Evolutionary conservation across 64 coral and sea anemone species (phyloP).

Genomic region (Orbicella faveolata): DNA sequence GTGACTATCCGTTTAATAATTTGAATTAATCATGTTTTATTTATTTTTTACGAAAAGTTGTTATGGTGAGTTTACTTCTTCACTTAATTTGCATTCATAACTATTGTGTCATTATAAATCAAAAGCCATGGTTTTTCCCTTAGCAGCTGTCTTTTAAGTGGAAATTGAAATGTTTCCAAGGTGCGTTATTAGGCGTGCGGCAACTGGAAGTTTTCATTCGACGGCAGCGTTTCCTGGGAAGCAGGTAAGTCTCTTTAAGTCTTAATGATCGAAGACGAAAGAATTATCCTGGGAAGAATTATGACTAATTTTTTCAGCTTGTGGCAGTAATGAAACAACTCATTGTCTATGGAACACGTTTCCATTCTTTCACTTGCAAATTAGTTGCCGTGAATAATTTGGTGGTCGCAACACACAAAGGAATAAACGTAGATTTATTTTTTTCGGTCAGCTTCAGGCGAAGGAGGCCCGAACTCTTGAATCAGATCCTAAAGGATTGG

Average conservation of each 20-base stretch:
- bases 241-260: neutral
- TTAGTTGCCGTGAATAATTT: slow-evolving; percentile 22
- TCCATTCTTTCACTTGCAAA: slow-evolving; percentile 26
- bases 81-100: slow-evolving; percentile 19
- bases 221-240: slow-evolving; percentile 16
- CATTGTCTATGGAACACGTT: slow-evolving; percentile 17
- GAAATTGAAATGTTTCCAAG: neutral
- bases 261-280: neutral
- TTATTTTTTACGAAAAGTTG: neutral
- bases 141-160: slow-evolving; percentile 10
- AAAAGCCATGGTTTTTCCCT: slow-evolving; percentile 43
- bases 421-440: neutral
- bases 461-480: neutral
- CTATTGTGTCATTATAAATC: slow-evolving; percentile 12
- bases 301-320: neutral
- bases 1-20: too few relatives aligned
- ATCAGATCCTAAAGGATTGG: neutral
- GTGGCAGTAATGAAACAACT: neutral
- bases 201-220: neutral
- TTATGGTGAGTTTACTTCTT: neutral
- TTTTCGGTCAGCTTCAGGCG: neutral
- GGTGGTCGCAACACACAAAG: neutral
- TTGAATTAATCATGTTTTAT: neutral
- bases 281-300: neutral
- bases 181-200: neutral